Evolutionary conservation across 2,888 invertebrate genomes (phyloP), one percentile per base, ranked within the genome.

Genomic region (Drosophila nigricruria): DNA sequence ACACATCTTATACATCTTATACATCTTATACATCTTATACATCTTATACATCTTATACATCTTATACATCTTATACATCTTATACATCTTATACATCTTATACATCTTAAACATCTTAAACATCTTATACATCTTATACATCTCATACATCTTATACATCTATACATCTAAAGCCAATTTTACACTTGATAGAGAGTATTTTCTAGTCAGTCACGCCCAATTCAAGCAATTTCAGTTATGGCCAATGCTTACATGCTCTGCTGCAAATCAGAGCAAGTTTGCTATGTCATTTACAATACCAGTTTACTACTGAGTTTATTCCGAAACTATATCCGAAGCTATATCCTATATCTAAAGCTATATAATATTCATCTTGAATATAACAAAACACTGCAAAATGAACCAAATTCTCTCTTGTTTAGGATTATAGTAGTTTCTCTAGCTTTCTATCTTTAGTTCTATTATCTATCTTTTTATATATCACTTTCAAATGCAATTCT

Each of bases 211-310:
- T 36, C 18, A 54, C 2, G 6, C 5, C 14, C 53, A n/a, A 1
- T 12, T 25, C 0, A 36, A 3, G 12, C 25, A 6, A 5, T 38
- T 34, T 36, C 3, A 36, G 9, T 32, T 34, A 25, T 25, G 36
- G 25, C 36, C 23, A 25, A n/a, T 38, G 27, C 53, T 27, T 3
- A 27, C 32, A 52, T 56, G 53, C 56, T 30, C 53, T 62, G 58
- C 52, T 34, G 27, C 27, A 23, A 9, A 6, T 27, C 36, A 40
- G 16, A 27, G 56, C 67, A 27, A 23, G 38, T 57, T 67, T 42
- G 32, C 32, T 56, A 18, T 56, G 23, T 30, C 43, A 66, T 70
- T 42, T 43, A 30, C n/a, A 27, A 54, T 18, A 38, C 18, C 25
- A 45, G 45, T 25, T 25, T 45, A 4, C 14, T 25, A 18, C 8